Evolutionary conservation across 2,797 vertebrate species (phyloP).

Genomic region (Vespertilio murinus): DNA sequence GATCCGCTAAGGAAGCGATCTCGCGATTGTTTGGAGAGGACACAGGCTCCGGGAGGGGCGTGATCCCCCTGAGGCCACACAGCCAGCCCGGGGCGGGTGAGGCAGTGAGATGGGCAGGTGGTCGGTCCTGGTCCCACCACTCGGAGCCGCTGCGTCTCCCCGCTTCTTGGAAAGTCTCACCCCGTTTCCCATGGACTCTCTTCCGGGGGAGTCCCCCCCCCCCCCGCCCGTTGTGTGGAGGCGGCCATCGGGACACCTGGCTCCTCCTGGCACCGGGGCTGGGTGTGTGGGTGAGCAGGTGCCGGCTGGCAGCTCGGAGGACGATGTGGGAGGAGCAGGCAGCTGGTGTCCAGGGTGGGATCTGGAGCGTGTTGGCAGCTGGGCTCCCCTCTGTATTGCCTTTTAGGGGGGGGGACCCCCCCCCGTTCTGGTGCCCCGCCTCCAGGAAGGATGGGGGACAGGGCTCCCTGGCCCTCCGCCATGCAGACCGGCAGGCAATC

Average conservation of each 20-base stretch:
- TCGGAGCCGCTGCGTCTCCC: background rate
- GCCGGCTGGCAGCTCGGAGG: background rate
- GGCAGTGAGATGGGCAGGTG: background rate
- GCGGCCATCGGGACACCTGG: background rate
- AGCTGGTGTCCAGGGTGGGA: background rate
- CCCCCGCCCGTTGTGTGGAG: background rate
- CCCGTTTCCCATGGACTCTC: background rate
- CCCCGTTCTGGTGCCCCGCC: background rate
- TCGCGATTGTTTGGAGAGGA: background rate
- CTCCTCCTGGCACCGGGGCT: background rate
- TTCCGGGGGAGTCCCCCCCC: background rate
- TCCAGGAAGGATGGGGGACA: background rate
- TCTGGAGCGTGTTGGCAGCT: background rate
- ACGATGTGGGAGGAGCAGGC: rapidly evolving
- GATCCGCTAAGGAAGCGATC: background rate
- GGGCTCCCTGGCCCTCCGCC: background rate
- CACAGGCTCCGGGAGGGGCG: background rate
- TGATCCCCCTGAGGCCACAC: background rate
- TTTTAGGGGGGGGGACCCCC: slow-evolving; percentile 5
- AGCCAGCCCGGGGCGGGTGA: background rate
- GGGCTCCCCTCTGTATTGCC: background rate
- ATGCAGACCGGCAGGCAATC: background rate
- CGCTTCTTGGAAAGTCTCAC: background rate
- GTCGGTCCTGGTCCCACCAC: background rate
- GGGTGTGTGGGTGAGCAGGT: background rate